These are phyloP conservation scores for Gambusia holbrooki DNA, from an alignment of 2,113 vertebrate genomes.

Conservation along the genomic window DNA sequence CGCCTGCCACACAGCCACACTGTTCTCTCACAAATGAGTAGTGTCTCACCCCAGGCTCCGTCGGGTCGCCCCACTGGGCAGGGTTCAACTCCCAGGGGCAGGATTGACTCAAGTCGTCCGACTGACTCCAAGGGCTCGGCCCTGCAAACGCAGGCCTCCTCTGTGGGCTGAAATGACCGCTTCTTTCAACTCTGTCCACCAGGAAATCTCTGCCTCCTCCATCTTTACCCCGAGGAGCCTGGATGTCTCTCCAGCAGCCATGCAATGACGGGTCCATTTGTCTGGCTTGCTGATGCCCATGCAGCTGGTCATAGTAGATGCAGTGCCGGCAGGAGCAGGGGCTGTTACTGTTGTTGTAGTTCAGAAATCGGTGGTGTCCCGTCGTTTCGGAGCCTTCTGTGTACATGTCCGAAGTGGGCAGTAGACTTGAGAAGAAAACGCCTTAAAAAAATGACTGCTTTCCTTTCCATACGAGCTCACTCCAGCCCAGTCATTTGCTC, in stretches of 20 bases:
- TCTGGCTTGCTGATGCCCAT: conserved; percentile 32
- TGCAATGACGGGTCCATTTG: conserved; percentile 59
- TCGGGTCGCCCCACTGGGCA: conserved; percentile 62
- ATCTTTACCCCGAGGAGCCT: conserved; percentile 51
- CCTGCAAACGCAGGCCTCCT: conserved; percentile 72
- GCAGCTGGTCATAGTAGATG: conserved; percentile 47
- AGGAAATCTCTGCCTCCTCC: conserved; percentile 41
- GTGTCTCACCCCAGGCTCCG: conserved; percentile 58
- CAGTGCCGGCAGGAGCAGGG: conserved; percentile 63
- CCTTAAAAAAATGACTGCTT: conserved; percentile 72
- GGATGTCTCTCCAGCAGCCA: conserved; percentile 54
- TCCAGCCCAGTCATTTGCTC: conserved; percentile 76
- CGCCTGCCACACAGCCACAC: conserved; percentile 64
- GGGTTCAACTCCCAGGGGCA: conserved; percentile 67
- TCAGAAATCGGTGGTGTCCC: conserved; percentile 62
- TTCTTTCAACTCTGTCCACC: conserved; percentile 47
- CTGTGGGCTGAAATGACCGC: conserved; percentile 68
- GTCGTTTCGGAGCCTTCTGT: conserved; percentile 65
- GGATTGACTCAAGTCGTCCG: conserved; percentile 51
- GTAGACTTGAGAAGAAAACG: conserved; percentile 51
- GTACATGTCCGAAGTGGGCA: conserved; percentile 76
- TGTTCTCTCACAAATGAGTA: conserved; percentile 70
- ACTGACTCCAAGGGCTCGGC: conserved; percentile 50
- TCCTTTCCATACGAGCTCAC: conserved; percentile 66
- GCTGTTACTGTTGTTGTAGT: conserved; percentile 26